Evolutionary conservation across 2,888 invertebrate species (phyloP), one percentile per base, ranked within the genome.

Genomic region (Embidobia sp.): DNA sequence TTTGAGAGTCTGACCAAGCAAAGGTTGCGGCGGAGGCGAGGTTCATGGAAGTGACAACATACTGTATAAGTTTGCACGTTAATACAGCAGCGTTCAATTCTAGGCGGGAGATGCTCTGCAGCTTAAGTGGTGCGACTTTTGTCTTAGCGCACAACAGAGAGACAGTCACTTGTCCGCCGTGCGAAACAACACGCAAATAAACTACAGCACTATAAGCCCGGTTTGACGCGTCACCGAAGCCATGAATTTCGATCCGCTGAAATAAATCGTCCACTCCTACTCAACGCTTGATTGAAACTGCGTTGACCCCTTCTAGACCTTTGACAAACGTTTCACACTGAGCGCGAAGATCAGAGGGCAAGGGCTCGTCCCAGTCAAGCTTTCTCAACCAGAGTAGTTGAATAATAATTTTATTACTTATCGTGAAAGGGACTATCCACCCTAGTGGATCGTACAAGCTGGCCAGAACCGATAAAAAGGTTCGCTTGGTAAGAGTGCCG

Each of bases 401-500:
- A 1, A 44, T 22, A 3, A 44, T 1, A 11, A 26, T 44, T 26
- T 44, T 44, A 7, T 26, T 26, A 1, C 1, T 3, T 26, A 44
- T 26, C 2, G 22, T 2, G 11, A 26, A 22, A 5, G 22, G 44
- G 8, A 26, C 44, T 1, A 44, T 10, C 22, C 44, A 44, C 1
- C 44, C 44, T 5, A 44, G 44, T n/a, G 44, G 44, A 26, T 44
- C 22, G 10, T 44, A 44, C 1, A 44, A 1, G 5, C 22, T 7
- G 5, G 44, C 19, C 1, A 44, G 5, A 1, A 44, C 6, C 1
- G 44, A 44, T 5, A 44, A 7, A 44, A 44, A 44, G 4, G 44
- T 44, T 1, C 44, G 11, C 35, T 35, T 35, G 3, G 35, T 35
- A 2, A 35, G 11, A 13, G 3, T 7, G 1, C 7, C 11, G 35